Base-by-base conservation (phyloP, 2,888 invertebrate genomes). In the Aporophyla nigra region DNA sequence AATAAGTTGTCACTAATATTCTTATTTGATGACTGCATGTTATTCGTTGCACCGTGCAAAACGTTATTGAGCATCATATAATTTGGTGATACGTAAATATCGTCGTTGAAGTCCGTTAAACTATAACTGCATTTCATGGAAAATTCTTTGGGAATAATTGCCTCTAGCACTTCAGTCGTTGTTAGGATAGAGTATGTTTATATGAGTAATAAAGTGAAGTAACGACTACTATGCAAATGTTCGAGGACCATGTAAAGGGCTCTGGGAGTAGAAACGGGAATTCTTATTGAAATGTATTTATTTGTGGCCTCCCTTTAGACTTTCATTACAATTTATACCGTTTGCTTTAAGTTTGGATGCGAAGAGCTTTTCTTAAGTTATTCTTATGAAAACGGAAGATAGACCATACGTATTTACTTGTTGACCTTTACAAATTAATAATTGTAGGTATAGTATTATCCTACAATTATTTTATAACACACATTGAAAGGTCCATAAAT, bases 1-100 rank as follows among this genome's bases (percentile, higher is more conserved):
- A 74, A 82, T 74, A 78, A 63, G 75, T 68, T 62, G 73, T 53
- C 56, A 71, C 70, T 61, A 53, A 71, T 59, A 74, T 74, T 67
- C 58, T 59, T 71, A 59, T 68, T 76, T 69, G 62, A 76, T 78
- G 74, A 80, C 24, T 82, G 27, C 58, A 69, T 62, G 62, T 61
- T 68, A 71, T 65, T 74, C 12, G 16, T 59, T 78, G 19, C 10
- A 71, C 27, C 51, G 3, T 75, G 66, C 74, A 58, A 85, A 84
- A 74, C 21, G 24, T 73, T 77, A 82, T 77, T 81, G 66, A 82
- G 56, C 51, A 49, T 71, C 54, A 62, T 56, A 82, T 75, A 73
- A 76, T 84, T 82, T 78, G 68, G 67, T 71, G 71, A 70, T 63
- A 84, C 75, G 75, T 74, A 72, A 82, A 84, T 84, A 85, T 73